Percentiles rank a stretch among this genome's conserved stretches.
These are phyloP conservation scores for Apostichopus californicus DNA, from an alignment of 35 echinoderm and acorn worm species.

Conservation along the genomic window DNA sequence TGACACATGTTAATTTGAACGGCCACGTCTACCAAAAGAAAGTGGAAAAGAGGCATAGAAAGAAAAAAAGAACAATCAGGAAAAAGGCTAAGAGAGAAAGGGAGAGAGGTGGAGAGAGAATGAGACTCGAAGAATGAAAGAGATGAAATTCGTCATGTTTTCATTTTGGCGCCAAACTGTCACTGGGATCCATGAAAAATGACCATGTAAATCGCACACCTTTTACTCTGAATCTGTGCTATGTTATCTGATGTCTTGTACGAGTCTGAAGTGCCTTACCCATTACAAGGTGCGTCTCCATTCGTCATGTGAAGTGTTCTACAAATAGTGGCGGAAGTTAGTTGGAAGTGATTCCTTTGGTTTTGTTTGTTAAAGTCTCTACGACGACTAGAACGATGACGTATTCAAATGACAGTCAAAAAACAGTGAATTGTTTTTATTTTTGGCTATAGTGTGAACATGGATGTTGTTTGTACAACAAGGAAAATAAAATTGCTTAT, in stretches of 20 bases:
- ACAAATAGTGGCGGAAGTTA: not conserved
- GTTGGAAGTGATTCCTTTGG: not conserved
- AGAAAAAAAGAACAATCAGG: no score
- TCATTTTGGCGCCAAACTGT: constrained; percentile 13
- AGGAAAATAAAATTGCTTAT: no score
- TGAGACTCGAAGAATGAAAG: not conserved
- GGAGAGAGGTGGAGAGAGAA: no score
- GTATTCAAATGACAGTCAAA: not conserved
- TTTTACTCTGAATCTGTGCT: not conserved
- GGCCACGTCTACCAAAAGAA: no score
- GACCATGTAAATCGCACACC: constrained; percentile 3
- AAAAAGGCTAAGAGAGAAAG: no score
- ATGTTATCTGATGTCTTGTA: not conserved
- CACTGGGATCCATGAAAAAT: not conserved
- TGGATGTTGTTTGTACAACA: no score
- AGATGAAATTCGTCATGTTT: not conserved
- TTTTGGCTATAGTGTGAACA: no score
- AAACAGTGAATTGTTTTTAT: no score
- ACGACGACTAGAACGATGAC: not conserved
- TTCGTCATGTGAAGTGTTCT: constrained; percentile 13
- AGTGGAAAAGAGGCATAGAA: no score
- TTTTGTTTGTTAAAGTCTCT: not conserved
- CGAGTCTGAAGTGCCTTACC: not conserved
- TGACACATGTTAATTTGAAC: no score
- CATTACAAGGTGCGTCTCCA: not conserved